A percentile compares a stretch with the other conserved stretches of the same genome.
Evolutionary conservation across 2,797 vertebrate genomes (phyloP).

Genomic region (Telmatherina bonti): DNA sequence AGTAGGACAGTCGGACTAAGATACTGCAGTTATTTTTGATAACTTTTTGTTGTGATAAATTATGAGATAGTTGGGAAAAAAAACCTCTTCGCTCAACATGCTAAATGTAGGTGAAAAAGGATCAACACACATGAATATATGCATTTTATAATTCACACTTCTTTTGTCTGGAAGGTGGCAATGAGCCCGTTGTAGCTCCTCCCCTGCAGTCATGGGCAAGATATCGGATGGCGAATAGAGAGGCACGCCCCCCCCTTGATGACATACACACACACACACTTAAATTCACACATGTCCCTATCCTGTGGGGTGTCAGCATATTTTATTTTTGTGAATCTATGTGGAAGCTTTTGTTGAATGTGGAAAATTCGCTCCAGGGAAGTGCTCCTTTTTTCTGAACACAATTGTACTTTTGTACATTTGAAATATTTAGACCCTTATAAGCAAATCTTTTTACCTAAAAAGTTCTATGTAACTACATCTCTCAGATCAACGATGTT

Average conservation of each 20-base stretch:
- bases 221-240: slow-evolving; percentile 47
- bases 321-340: background rate
- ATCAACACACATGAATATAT: slow-evolving; percentile 46
- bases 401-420: background rate
- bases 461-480: background rate
- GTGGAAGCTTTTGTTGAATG: background rate
- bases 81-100: slow-evolving; percentile 16
- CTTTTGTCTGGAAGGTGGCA: slow-evolving; percentile 79
- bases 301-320: background rate
- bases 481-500: background rate
- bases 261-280: slow-evolving; percentile 21
- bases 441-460: no score
- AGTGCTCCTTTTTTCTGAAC: background rate
- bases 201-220: slow-evolving; percentile 74
- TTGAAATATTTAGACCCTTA: background rate
- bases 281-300: slow-evolving; percentile 6
- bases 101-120: slow-evolving; percentile 8
- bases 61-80: slow-evolving; percentile 14
- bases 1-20: background rate
- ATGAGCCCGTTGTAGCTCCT: slow-evolving; percentile 68
- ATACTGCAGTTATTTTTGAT: slow-evolving; percentile 5
- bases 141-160: slow-evolving; percentile 46
- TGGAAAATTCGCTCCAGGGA: background rate
- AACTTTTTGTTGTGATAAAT: slow-evolving; percentile 14
- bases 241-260: slow-evolving; percentile 44